Evolutionary conservation across 1,140 invertebrate species (phyloP), one percentile per base, ranked within the genome.

Genomic region (Brachionus calyciflorus): DNA sequence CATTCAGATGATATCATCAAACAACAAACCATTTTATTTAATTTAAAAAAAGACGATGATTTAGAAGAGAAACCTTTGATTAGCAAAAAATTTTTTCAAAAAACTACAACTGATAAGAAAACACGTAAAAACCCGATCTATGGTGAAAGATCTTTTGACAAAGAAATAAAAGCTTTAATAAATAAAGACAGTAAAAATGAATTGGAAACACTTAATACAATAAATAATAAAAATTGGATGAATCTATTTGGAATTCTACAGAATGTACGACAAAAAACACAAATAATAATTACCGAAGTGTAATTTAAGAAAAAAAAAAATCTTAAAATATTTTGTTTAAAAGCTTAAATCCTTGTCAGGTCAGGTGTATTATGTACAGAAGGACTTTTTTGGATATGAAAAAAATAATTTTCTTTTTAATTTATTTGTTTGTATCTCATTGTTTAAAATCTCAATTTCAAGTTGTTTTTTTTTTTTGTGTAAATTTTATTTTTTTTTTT

Each of bases 111-210:
- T 28, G 55, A 60, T 37, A 60, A n/a, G n/a, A n/a, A 60, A 12
- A 60, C 30, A 19, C 55, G 28, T n/a, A 7, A 60, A 60, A 60
- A 60, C 37, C 55, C 55, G n/a, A 60, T 60, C 17, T 60, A 60
- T 37, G 55, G 55, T 17, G 55, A n/a, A 37, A 60, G 37, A 19
- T 14, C 33, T 14, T 14, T 55, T 28, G 12, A 55, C 10, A n/a
- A 28, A 26, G 7, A 33, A 19, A 30, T 33, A 17, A 17, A 60
- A 21, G 37, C 21, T 26, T 26, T 55, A 26, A 55, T 3, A 14
- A 21, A 55, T 12, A 26, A 19, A 9, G 37, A 60, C 19, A 17
- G n/a, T n/a, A n/a, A n/a, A n/a, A n/a, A n/a, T n/a, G n/a, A n/a
- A n/a, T n/a, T n/a, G n/a, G n/a, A n/a, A n/a, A n/a, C n/a, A n/a